These are phyloP conservation scores for Pararge aegeria DNA, from an alignment of 1,140 invertebrate species.

Conservation along the genomic window DNA sequence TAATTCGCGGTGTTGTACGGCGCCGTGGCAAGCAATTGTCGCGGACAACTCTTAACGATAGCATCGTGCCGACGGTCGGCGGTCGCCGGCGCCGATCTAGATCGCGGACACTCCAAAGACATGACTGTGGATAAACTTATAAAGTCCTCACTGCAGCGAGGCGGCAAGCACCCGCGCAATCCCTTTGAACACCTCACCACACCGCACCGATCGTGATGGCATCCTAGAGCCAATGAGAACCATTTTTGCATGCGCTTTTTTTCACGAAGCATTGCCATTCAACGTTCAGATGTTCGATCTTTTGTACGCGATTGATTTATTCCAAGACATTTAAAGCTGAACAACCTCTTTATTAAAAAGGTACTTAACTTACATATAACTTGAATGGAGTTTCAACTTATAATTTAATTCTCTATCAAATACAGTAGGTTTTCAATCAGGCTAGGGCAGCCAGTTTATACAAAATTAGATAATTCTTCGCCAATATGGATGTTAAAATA, in stretches of 20 bases:
- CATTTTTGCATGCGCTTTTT: constrained; percentile 28
- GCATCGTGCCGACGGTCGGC: constrained; percentile 53
- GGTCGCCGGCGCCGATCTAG: constrained; percentile 66
- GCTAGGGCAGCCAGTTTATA: no score
- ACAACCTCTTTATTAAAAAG: no score
- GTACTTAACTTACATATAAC: no score
- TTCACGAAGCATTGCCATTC: constrained; percentile 33
- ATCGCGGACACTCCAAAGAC: constrained; percentile 68
- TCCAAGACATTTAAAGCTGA: constrained; percentile 12
- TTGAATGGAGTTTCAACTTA: no score
- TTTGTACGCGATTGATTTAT: constrained; percentile 43
- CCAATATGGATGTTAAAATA: no score
- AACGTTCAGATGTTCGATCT: constrained; percentile 29
- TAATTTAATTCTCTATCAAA: no score
- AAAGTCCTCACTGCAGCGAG: constrained; percentile 52
- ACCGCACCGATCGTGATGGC: constrained; percentile 51
- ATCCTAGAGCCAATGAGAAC: constrained; percentile 49
- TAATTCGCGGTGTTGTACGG: constrained; percentile 61
- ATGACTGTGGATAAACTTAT: constrained; percentile 51
- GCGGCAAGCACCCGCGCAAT: constrained; percentile 56
- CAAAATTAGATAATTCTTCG: no score
- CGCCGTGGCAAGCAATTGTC: constrained; percentile 72
- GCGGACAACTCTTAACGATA: constrained; percentile 58
- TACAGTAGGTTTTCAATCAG: no score
- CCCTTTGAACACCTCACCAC: constrained; percentile 60